Conservation (phyloP, 2,113 vertebrate genomes). For the Equus przewalskii region DNA sequence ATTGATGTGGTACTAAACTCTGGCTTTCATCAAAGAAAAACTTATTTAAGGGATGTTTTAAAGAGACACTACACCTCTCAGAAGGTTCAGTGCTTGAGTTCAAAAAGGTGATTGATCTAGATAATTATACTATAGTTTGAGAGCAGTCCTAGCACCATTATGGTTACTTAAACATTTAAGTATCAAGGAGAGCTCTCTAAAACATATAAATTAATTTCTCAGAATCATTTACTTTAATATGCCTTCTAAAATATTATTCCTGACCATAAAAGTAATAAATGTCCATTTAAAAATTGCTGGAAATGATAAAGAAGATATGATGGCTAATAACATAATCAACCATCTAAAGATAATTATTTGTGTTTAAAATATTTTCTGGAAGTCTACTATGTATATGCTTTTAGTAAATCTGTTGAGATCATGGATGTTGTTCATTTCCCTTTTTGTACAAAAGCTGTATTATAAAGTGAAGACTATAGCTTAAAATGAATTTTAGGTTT, state of each 20-base stretch:
- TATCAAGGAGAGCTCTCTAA: neutral
- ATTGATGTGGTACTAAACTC: neutral
- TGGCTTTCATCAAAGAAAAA: conserved; percentile 8
- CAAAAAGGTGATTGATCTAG: neutral
- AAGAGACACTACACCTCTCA: conserved; percentile 11
- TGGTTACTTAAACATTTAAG: neutral
- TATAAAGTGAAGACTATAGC: neutral
- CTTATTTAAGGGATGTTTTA: neutral
- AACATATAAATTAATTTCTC: neutral
- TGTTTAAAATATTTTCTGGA: neutral
- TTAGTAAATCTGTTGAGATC: neutral
- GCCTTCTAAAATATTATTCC: conserved; percentile 36
- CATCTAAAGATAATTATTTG: conserved; percentile 41
- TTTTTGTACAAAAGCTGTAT: conserved; percentile 7
- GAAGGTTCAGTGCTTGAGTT: conserved; percentile 12
- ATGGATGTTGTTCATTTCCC: conserved; percentile 21
- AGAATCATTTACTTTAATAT: neutral
- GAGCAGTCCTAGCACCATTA: neutral
- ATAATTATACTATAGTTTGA: neutral
- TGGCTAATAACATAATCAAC: neutral
- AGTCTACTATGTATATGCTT: neutral
- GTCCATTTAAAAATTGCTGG: conserved; percentile 7
- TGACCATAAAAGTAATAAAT: conserved; percentile 21
- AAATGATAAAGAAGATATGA: neutral
- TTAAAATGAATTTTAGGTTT: conserved; percentile 21